A percentile compares a stretch with the other conserved stretches of the same genome.
These are phyloP conservation scores for Falco cherrug DNA, from an alignment of 2,797 vertebrate species.

Conservation along the genomic window DNA sequence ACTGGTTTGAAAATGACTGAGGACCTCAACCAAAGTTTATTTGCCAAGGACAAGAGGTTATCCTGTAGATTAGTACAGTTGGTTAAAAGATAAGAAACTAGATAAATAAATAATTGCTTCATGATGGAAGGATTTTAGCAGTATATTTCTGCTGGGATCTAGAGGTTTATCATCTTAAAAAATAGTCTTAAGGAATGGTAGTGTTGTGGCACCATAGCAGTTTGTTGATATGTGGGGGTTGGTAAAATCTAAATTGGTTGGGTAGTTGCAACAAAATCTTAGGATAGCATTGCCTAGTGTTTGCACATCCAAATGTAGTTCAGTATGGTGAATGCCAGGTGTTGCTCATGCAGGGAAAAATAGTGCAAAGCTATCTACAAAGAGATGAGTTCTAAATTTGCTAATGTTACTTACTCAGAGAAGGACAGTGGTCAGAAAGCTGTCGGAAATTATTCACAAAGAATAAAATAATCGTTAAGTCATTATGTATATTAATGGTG, in stretches of 20 bases:
- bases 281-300: background rate
- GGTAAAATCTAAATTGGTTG: background rate
- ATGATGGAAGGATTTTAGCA: background rate
- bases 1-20: background rate
- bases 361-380: background rate
- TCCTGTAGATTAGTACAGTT: background rate
- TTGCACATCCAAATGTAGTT: background rate
- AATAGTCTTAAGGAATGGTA: background rate
- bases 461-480: background rate
- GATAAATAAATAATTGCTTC: background rate
- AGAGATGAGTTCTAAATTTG: background rate
- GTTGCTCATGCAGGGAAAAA: background rate
- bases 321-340: background rate
- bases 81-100: background rate
- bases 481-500: background rate
- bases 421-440: background rate
- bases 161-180: background rate
- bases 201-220: background rate
- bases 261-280: background rate
- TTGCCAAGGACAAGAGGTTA: background rate
- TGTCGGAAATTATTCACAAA: background rate
- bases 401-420: background rate
- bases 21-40: background rate
- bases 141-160: background rate
- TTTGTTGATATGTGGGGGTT: background rate